These are phyloP conservation scores for Lasioglossum malachurum DNA, from an alignment of 2,888 invertebrate species.

Conservation along the genomic window DNA sequence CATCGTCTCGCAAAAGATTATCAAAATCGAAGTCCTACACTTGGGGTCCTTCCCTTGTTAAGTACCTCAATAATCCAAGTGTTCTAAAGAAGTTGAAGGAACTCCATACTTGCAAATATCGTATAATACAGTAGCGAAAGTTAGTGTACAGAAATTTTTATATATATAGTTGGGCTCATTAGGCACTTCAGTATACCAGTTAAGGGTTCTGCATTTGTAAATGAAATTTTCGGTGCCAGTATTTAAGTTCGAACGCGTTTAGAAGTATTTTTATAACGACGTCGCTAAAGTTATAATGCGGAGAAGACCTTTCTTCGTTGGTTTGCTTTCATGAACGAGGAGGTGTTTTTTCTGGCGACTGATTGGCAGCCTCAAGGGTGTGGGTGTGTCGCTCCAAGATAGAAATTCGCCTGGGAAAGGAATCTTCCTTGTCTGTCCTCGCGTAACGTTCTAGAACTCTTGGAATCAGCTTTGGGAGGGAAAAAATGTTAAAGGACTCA, in stretches of 20 bases:
- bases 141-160: too few species aligned
- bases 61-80: too few species aligned
- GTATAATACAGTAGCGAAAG: too few species aligned
- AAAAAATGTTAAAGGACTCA: neutral
- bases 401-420: neutral
- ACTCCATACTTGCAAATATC: too few species aligned
- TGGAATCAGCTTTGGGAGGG: neutral
- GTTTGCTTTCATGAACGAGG: neutral
- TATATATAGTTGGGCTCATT: too few species aligned
- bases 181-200: too few species aligned
- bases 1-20: too few species aligned
- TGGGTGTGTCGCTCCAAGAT: neutral
- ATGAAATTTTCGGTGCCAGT: neutral
- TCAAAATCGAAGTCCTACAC: too few species aligned
- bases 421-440: neutral
- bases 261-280: neutral
- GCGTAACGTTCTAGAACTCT: neutral
- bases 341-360: neutral
- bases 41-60: too few species aligned
- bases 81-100: too few species aligned
- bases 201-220: too few species aligned
- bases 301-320: neutral
- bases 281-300: neutral
- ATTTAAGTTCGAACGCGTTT: neutral
- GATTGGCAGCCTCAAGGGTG: neutral